Evolutionary conservation across 2,888 invertebrate species (phyloP).

Genomic region (Eupelmus urozonus): DNA sequence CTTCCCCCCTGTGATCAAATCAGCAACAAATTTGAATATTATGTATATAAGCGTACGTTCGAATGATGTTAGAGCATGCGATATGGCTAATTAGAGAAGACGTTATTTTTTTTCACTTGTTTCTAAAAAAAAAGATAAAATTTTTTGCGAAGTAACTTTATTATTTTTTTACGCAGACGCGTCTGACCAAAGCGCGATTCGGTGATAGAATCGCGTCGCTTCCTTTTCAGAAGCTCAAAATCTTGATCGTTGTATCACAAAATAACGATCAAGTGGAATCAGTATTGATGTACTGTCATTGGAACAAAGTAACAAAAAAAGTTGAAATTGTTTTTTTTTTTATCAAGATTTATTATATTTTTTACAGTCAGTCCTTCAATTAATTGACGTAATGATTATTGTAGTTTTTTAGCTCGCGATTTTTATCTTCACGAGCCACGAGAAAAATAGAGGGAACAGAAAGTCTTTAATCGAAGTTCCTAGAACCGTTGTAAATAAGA

Average conservation of each 20-base stretch:
- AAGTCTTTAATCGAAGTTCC: constrained; percentile 52
- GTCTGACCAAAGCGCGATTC: constrained; percentile 46
- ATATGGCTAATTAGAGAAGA: constrained; percentile 37
- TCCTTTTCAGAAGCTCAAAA: constrained; percentile 51
- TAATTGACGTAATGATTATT: constrained; percentile 36
- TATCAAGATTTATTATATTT: constrained; percentile 42
- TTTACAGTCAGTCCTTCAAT: constrained; percentile 32
- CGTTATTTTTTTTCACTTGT: constrained; percentile 44
- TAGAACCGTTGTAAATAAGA: constrained; percentile 58
- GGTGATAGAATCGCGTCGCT: constrained; percentile 32
- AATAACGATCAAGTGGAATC: constrained; percentile 43
- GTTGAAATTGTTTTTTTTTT: constrained; percentile 24
- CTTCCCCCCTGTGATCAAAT: constrained; percentile 53
- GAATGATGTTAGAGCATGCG: constrained; percentile 26
- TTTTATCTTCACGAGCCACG: constrained; percentile 41
- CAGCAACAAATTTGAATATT: constrained; percentile 43
- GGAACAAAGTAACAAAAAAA: constrained; percentile 49
- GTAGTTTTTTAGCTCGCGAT: constrained; percentile 39
- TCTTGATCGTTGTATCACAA: constrained; percentile 34
- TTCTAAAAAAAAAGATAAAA: constrained; percentile 24
- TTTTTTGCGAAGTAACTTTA: constrained; percentile 30
- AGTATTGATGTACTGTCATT: constrained; percentile 56
- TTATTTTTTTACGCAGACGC: constrained; percentile 57
- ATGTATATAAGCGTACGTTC: constrained; percentile 50
- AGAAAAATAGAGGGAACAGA: constrained; percentile 46